Evolutionary conservation across 2,888 invertebrate genomes (phyloP).

Genomic region (Acheta domesticus): DNA sequence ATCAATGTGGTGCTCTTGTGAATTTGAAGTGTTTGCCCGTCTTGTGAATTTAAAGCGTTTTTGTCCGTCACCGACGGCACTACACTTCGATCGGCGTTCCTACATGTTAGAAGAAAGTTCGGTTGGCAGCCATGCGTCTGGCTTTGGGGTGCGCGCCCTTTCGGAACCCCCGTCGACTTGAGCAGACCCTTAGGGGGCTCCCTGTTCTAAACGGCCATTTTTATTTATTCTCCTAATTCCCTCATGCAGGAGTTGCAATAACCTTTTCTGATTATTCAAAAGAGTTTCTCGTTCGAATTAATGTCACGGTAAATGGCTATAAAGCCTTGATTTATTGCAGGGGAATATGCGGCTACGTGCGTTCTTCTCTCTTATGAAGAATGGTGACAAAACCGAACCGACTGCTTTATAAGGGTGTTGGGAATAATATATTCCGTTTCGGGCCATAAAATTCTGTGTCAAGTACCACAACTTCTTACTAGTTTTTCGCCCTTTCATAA

Average conservation of each 20-base stretch:
- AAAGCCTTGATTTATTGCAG: background rate
- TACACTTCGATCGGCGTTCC: too few species aligned
- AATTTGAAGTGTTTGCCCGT: too few species aligned
- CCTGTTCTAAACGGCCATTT: background rate
- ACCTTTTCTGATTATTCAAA: conserved; percentile 18
- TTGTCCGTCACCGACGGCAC: too few species aligned
- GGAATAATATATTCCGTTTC: background rate
- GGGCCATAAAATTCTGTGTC: background rate
- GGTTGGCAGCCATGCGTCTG: too few species aligned
- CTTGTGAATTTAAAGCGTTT: too few species aligned
- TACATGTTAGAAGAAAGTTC: too few species aligned
- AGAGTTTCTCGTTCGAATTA: conserved; percentile 9
- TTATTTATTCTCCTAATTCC: conserved; percentile 18
- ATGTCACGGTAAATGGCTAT: conserved; percentile 18
- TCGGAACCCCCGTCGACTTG: too few species aligned
- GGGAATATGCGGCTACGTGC: background rate
- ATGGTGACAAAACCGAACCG: background rate
- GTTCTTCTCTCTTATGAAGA: background rate
- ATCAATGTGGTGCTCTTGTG: too few species aligned
- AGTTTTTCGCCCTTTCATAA: too few species aligned
- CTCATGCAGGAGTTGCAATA: background rate
- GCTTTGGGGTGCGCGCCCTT: too few species aligned
- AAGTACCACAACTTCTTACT: background rate
- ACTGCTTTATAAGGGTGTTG: background rate
- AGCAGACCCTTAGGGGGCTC: too few species aligned